phyloP scores from a whole-genome alignment of 1,140 invertebrate genomes.

The Neodiprion lecontei region DNA sequence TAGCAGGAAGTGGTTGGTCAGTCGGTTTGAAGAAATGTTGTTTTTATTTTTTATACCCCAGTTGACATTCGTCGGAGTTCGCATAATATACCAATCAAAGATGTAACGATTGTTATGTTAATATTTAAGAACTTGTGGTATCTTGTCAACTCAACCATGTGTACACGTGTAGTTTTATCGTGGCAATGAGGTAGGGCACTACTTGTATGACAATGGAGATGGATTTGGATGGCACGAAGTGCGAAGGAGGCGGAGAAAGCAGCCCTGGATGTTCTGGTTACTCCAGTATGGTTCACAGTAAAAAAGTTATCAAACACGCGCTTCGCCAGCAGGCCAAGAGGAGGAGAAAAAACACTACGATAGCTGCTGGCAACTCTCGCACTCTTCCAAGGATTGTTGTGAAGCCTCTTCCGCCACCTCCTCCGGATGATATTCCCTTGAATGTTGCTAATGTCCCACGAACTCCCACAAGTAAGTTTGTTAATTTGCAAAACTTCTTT shows the following conservation, averaged over 20 bases:
- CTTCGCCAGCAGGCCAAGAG: conserved; percentile 80
- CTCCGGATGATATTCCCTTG: conserved; percentile 54
- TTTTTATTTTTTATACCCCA: conserved; percentile 28
- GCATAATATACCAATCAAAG: conserved; percentile 10
- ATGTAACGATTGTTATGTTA: conserved; percentile 4
- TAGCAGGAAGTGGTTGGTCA: conserved; percentile 8
- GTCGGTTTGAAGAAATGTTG: conserved; percentile 19
- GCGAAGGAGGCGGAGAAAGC: conserved; percentile 48
- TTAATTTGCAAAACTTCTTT: not conserved
- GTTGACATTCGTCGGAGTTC: conserved; percentile 15
- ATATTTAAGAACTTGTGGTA: not conserved
- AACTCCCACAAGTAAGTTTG: conserved; percentile 44
- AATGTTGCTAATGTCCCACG: conserved; percentile 48
- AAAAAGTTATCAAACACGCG: conserved; percentile 74
- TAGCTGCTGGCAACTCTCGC: conserved; percentile 72
- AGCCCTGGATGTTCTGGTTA: conserved; percentile 51
- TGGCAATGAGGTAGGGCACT: not conserved
- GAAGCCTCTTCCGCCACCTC: conserved; percentile 71
- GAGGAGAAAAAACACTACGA: conserved; percentile 77
- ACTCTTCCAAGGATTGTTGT: conserved; percentile 74
- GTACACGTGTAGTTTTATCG: conserved; percentile 14
- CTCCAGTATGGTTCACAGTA: conserved; percentile 61
- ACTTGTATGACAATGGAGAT: conserved; percentile 25
- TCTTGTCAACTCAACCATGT: not conserved
- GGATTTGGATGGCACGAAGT: conserved; percentile 38